Conservation (phyloP, 2,113 vertebrate genomes). For the Aix galericulata region DNA sequence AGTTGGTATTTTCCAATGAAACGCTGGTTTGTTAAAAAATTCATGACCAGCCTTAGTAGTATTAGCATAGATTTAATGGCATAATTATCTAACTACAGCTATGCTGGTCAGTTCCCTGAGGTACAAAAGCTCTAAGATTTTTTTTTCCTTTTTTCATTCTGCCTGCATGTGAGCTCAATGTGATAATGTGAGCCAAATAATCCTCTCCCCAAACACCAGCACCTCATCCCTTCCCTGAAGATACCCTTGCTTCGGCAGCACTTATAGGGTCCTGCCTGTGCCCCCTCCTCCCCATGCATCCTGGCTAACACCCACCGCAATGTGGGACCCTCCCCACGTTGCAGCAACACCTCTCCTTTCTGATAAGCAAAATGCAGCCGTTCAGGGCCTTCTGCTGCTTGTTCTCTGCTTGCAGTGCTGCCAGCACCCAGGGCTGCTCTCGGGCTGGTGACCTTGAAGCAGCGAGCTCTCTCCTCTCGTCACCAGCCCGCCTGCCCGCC, state of each 20-base stretch:
- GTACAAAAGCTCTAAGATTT: constrained; percentile 48
- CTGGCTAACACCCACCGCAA: background rate
- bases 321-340: background rate
- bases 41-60: constrained; percentile 43
- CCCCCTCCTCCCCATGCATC: background rate
- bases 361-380: background rate
- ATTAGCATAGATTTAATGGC: constrained; percentile 67
- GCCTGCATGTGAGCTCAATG: background rate
- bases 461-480: background rate
- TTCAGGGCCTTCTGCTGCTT: background rate
- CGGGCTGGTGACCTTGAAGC: constrained; percentile 31
- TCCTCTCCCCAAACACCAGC: background rate
- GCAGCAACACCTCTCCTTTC: background rate
- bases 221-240: background rate
- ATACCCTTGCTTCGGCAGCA: background rate
- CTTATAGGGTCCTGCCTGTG: fast-evolving
- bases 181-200: constrained; percentile 21
- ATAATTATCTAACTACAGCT: constrained; percentile 64
- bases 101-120: constrained; percentile 63
- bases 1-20: constrained; percentile 31
- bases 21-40: constrained; percentile 54
- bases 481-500: background rate
- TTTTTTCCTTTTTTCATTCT: background rate
- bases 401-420: fast-evolving
- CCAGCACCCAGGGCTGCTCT: background rate